Percentiles rank a stretch among this genome's conserved stretches.
These are phyloP conservation scores for Laterallus jamaicensis DNA, from an alignment of 2,113 vertebrate genomes.

Conservation along the genomic window DNA sequence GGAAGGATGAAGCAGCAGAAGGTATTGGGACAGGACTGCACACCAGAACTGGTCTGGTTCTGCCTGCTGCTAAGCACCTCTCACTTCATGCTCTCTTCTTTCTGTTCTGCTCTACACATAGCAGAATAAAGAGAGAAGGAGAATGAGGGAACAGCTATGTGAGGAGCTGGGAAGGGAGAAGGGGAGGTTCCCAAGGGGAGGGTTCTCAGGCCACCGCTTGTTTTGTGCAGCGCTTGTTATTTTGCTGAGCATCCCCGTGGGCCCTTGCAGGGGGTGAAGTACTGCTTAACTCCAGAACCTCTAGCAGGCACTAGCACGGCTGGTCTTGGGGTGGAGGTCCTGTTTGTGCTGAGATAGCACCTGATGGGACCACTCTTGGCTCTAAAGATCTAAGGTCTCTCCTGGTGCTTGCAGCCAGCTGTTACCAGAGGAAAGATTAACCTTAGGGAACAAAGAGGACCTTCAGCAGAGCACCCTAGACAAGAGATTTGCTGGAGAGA, in stretches of 20 bases:
- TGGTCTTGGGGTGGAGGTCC: background rate
- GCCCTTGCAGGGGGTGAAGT: background rate
- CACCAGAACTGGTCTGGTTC: no score
- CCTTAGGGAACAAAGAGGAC: background rate
- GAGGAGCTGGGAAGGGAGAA: background rate
- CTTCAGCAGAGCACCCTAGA: background rate
- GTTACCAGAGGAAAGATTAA: background rate
- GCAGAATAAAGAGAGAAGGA: background rate
- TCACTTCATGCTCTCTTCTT: background rate
- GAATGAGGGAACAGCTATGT: background rate
- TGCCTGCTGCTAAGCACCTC: background rate
- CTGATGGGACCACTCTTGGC: background rate
- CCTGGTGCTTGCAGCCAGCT: background rate
- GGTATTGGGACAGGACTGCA: fast-evolving
- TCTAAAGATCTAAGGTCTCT: background rate
- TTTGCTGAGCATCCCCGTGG: background rate
- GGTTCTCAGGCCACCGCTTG: background rate
- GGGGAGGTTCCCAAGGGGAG: background rate
- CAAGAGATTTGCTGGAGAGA: background rate
- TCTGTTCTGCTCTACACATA: background rate
- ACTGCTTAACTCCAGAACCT: background rate
- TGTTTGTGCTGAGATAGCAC: fast-evolving
- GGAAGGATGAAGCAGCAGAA: background rate
- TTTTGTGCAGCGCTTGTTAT: background rate
- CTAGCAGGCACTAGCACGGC: fast-evolving